Evolutionary conservation across 2,797 vertebrate genomes (phyloP), one percentile per base, ranked within the genome.

Genomic region (Alca torda): DNA sequence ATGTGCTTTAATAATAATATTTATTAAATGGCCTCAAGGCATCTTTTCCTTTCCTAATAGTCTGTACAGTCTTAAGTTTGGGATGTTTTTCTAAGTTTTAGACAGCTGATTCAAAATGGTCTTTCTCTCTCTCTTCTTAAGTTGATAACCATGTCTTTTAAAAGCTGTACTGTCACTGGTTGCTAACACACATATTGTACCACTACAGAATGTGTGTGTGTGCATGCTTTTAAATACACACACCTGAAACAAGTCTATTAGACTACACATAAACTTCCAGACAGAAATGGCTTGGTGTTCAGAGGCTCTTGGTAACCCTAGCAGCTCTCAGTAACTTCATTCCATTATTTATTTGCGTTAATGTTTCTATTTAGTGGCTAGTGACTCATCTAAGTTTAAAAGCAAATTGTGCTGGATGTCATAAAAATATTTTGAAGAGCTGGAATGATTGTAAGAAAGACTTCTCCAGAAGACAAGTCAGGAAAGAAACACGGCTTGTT

Each of bases 161-260:
- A 78, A 90, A 88, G 25, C 57, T 68, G 5, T 57, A 2, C 17
- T 60, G 23, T 45, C 16, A 26, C 20, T 70, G 50, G 7, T 33
- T 54, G 30, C 13, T 70, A 51, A 48, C 6, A 5, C 21, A 41
- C 13, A 9, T 23, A 39, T 4, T n/a, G 14, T 35, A 48, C 16
- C 24, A 23, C 28, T 65, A 39, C 26, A 68, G 28, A 56, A 50
- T 8, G 11, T 54, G 25, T 37, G 19, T 35, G 6, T 35, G 14
- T 39, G 31, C 13, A 0, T 48, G 14, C 13, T 45, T 87, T 69
- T 65, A 64, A 78, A 63, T 15, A 50, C 0, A 0, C 10, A 28
- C 5, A 30, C 21, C 31, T 83, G 72, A 76, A 95, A 79, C 21
- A 65, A 63, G 21, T 39, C 67, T n/a, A 5, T 48, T 45, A 50